These are phyloP conservation scores for Phoenoteleia sp. DNA, from an alignment of 2,888 invertebrate genomes.

Conservation along the genomic window DNA sequence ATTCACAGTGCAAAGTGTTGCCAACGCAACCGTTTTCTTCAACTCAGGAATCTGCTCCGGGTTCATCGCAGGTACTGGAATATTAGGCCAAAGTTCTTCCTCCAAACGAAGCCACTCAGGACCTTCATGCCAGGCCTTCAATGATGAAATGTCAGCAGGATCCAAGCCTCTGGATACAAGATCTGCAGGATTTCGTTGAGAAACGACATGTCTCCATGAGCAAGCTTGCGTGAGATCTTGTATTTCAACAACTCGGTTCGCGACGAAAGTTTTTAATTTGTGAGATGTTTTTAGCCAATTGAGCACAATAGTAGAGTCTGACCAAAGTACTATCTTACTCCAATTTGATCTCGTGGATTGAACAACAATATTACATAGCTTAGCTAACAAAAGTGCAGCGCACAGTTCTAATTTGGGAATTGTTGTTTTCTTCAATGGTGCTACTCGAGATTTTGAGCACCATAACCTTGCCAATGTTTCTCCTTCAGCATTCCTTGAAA, in stretches of 20 bases:
- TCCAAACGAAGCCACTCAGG: too few species aligned
- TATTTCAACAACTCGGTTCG: conserved; percentile 8
- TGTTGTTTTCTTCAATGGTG: neutral
- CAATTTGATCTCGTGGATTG: neutral
- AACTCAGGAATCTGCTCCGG: too few species aligned
- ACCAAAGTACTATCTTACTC: neutral
- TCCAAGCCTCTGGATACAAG: conserved; percentile 44
- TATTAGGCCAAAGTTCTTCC: too few species aligned
- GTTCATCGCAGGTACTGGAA: too few species aligned
- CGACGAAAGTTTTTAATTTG: conserved; percentile 20
- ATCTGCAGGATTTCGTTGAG: conserved; percentile 73
- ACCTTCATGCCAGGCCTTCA: too few species aligned
- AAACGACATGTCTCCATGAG: neutral
- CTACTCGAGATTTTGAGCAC: neutral
- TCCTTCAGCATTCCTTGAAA: neutral
- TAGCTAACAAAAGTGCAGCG: neutral
- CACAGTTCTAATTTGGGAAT: neutral
- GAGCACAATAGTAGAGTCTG: conserved; percentile 5
- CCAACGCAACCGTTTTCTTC: too few species aligned
- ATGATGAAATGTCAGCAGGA: neutral
- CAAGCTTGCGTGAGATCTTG: neutral
- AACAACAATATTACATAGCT: neutral
- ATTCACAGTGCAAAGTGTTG: too few species aligned
- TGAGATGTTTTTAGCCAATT: conserved; percentile 4
- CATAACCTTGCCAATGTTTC: neutral